Evolutionary conservation across 2,113 vertebrate genomes (phyloP), one percentile per base, ranked within the genome.

Genomic region (Cryptomyrus ogoouensis): DNA sequence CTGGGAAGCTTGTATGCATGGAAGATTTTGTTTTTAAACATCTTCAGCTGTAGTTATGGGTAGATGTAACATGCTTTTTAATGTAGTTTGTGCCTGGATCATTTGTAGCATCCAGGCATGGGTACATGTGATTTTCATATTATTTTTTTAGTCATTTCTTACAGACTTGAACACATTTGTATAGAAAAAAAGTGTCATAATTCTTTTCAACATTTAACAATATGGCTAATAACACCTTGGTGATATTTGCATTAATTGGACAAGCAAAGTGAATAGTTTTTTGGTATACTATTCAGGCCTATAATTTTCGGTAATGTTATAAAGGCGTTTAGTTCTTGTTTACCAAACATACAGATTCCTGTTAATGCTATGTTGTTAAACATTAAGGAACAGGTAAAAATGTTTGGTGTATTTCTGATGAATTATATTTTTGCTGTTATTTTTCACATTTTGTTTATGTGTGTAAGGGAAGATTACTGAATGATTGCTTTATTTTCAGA

Each of bases 1-100:
- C 85, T 35, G 35, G 46, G 50, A 27, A 53, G 49, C 85, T 35
- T 87, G 31, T n/a, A 53, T 87, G 85, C 49, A 53, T 27, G n/a
- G 83, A 49, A 87, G 15, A 53, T 52, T 87, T 49, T 56, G 39
- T 84, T 84, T 84, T 84, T 47, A 84, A 84, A 47, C 42, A 84
- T 84, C 83, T 84, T 47, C 42, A 47, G 83, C 83, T 47, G 83
- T 24, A 84, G 83, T 47, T 46, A 84, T 10, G 42, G 83, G 31
- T 19, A 80, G 13, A 80, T 80, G 35, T 80, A 77, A 77, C 70
- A 15, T 80, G n/a, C n/a, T 80, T 80, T 42, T 42, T 80, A 17
- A 80, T 80, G 74, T 39, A 77, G 74, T 42, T 39, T 42, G 31
- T 39, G 5, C 13, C 17, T 42, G 70, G 3, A 39, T 17, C 31